Base-by-base conservation (phyloP, 2,113 vertebrate species). In the Ardeotis arabs region DNA sequence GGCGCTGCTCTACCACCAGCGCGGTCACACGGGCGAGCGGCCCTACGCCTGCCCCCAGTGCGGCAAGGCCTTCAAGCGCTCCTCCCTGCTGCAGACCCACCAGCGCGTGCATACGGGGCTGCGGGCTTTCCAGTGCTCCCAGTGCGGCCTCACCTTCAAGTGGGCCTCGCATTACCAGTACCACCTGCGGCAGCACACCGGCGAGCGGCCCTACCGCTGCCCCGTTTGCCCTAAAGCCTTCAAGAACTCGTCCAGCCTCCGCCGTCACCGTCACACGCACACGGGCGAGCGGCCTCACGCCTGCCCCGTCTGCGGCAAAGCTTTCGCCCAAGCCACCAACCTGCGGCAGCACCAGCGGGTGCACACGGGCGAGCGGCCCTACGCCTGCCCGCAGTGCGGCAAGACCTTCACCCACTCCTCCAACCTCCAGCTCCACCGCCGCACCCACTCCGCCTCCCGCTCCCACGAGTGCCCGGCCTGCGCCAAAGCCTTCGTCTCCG, bases 81-180 rank as follows among this genome's bases (percentile, higher is more conserved):
- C 99, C 0, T 99, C 99, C 21, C 98, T 99, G 35, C 98, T 99
- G 53, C 99, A 99, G 98, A 98, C 98, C 50, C 98, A 98, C 91
- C 98, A 98, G 79, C 97, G 98, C 2, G 98, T 98, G 22, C 98
- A 98, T 90, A 98, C 98, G 0, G 98, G 98, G 28, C 92, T 98
- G 52, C 94, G 98, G 1, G 98, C 98, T 59, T 98, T 98, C 58
- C 95, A 97, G 25, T 98, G 98, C 4, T 81, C 94, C 66, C 97
- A 98, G 49, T 98, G 98, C 3, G 97, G 98, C 49, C 97, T 99
- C 92, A 98, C 99, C 53, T 99, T 99, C 95, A 99, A 99, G 94
- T 99, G 99, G 99, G 99, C 99, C 0, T 99, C 99, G 3, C 99
- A 99, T 97, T 99, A 99, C 97, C 99, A 99, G 97, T 99, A 99